phyloP scores from a whole-genome alignment of 2,797 vertebrate genomes.

The Natrix natrix region DNA sequence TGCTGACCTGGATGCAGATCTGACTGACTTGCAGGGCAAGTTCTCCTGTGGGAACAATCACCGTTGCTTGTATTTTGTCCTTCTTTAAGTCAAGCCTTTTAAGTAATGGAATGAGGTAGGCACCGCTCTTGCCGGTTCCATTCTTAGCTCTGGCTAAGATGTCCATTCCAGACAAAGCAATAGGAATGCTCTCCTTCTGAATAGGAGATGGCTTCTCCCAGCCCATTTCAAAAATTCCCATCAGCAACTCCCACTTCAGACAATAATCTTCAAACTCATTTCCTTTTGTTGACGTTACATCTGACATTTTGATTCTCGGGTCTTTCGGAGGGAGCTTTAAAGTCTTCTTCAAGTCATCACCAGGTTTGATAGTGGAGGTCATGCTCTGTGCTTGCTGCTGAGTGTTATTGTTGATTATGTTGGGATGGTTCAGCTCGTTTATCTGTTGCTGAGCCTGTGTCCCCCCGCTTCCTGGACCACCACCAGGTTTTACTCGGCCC shows the following conservation, averaged over 20 bases:
- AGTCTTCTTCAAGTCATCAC: conserved; percentile 99
- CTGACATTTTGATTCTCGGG: conserved; percentile 98
- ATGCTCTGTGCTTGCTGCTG: conserved; percentile 89
- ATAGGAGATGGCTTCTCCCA: conserved; percentile 99
- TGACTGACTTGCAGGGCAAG: conserved; percentile 99
- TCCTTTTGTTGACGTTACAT: conserved; percentile 99
- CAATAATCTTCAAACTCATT: conserved; percentile 99
- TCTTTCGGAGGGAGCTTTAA: conserved; percentile 99
- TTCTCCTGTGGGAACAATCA: conserved; percentile 98
- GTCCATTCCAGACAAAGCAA: conserved; percentile 98
- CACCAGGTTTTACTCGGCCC: conserved; percentile 88
- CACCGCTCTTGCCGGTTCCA: conserved; percentile 99
- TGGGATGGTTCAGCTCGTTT: conserved; percentile 91
- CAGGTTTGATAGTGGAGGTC: conserved; percentile 95
- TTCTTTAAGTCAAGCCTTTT: conserved; percentile 99
- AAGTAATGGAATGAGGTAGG: conserved; percentile 99
- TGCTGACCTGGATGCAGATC: conserved; percentile 99
- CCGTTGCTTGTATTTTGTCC: conserved; percentile 98
- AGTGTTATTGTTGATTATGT: conserved; percentile 94
- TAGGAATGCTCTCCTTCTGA: conserved; percentile 99
- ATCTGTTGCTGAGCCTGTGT: conserved; percentile 86
- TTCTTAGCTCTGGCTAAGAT: conserved; percentile 99
- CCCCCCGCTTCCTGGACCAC: conserved; percentile 86
- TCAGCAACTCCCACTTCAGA: conserved; percentile 97
- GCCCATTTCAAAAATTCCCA: conserved; percentile 99